Conservation (phyloP, 2,797 vertebrate genomes). For the Peromyscus nudipes region DNA sequence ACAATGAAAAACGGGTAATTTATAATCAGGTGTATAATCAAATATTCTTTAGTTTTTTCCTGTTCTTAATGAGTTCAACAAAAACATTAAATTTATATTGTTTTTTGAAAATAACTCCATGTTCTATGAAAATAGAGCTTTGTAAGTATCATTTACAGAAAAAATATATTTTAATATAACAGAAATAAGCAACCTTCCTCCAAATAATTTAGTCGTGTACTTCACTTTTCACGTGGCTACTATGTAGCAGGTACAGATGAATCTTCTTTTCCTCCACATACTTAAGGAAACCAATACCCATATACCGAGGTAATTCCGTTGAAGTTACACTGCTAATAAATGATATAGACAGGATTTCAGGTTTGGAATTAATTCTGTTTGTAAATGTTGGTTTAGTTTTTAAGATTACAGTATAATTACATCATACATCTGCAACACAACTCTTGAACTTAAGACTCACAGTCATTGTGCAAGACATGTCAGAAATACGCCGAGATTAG, state of each 20-base stretch:
- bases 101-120: neutral
- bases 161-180: conserved; percentile 8
- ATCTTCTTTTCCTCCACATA: neutral
- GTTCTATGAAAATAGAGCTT: neutral
- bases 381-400: neutral
- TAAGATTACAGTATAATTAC: neutral
- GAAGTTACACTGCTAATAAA: neutral
- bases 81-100: conserved; percentile 43
- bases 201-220: neutral
- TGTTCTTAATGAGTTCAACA: conserved; percentile 4
- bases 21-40: neutral
- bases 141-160: neutral
- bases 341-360: neutral
- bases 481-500: neutral
- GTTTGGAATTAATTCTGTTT: neutral
- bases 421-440: neutral
- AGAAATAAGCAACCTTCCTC: neutral
- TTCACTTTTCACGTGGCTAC: neutral
- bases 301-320: neutral
- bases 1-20: conserved; percentile 18
- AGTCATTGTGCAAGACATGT: neutral
- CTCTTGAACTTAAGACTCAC: neutral
- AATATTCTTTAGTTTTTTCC: neutral
- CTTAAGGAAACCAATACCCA: neutral
- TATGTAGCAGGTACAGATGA: neutral